Base-by-base conservation (phyloP, 2,797 vertebrate genomes). In the Gymnocypris eckloni region DNA sequence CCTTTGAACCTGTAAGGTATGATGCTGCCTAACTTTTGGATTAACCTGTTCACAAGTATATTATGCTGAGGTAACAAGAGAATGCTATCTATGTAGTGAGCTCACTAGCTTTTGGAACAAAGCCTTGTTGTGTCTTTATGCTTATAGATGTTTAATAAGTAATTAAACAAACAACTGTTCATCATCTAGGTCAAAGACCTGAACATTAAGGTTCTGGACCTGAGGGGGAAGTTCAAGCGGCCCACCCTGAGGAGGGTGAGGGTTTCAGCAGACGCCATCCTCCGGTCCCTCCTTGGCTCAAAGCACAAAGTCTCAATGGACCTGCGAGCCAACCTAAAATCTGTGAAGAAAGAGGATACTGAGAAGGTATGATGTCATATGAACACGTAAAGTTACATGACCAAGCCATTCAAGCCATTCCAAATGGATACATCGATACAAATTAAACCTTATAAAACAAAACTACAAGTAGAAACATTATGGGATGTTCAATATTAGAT, bases 241-340 rank as follows among this genome's bases (percentile, higher is more conserved):
- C 98, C 98, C 0, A 95, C 94, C 0, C 93, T 99, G 88, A 95
- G 98, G 1, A 92, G 98, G 22, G 98, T 99, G 9, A 95, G 98
- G 0, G 97, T 99, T 67, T 99, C 97, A 0, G 98, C 98, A 0
- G 98, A 99, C 0, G 98, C 98, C 90, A 99, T 99, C 95, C 94
- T 99, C 84, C 93, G 98, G 76, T 98, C 98, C 9, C 94, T 99
- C 9, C 94, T 99, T 93, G 98, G 98, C 85, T 99, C 98, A 87
- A 99, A 99, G 89, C 98, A 99, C 94, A 99, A 99, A 88, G 98
- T 99, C 61, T 99, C 98, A 73, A 93, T 99, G 97, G 98, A 99
- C 33, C 94, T 99, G 56, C 89, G 98, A 81, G 98, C 97, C 48
- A 99, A 99, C 92, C 96, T 99, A 48, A 99, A 99, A 91, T 99